Percentiles rank a stretch among this genome's conserved stretches.
These are phyloP conservation scores for Grammomys dolichurus DNA, from an alignment of 2,113 vertebrate species.

Conservation along the genomic window DNA sequence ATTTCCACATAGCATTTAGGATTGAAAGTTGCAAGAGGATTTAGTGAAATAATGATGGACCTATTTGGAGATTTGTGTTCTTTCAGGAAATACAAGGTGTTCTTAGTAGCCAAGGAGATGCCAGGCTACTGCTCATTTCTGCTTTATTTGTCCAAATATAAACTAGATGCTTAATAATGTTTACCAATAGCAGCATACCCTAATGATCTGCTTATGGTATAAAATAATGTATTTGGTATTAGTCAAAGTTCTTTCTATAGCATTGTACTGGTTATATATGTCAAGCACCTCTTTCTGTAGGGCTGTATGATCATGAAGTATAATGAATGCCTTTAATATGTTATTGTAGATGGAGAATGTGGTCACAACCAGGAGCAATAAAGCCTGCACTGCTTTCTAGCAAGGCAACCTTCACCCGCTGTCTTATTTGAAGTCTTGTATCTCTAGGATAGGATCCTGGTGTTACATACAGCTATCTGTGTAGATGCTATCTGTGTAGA, in stretches of 20 bases:
- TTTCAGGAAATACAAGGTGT: constrained; percentile 61
- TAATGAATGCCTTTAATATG: neutral
- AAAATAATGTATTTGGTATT: neutral
- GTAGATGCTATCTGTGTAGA: neutral
- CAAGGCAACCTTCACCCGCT: neutral
- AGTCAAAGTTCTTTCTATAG: neutral
- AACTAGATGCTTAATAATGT: neutral
- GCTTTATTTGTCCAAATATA: constrained; percentile 39
- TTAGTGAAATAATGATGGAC: constrained; percentile 64
- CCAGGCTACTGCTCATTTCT: neutral
- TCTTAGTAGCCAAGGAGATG: constrained; percentile 34
- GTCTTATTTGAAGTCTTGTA: neutral
- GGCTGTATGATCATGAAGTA: neutral
- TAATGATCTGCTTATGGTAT: neutral
- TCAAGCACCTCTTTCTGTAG: neutral
- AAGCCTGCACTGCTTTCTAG: neutral
- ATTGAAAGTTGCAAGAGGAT: constrained; percentile 38
- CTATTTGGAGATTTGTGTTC: constrained; percentile 53
- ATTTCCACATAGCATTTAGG: constrained; percentile 20
- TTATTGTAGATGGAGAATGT: neutral
- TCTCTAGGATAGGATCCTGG: neutral
- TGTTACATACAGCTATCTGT: neutral
- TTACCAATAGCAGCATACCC: constrained; percentile 1
- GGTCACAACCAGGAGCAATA: neutral
- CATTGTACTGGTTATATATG: neutral